Evolutionary conservation across 2,888 invertebrate genomes (phyloP).

Genomic region (Lepidocyrtinus sp.): DNA sequence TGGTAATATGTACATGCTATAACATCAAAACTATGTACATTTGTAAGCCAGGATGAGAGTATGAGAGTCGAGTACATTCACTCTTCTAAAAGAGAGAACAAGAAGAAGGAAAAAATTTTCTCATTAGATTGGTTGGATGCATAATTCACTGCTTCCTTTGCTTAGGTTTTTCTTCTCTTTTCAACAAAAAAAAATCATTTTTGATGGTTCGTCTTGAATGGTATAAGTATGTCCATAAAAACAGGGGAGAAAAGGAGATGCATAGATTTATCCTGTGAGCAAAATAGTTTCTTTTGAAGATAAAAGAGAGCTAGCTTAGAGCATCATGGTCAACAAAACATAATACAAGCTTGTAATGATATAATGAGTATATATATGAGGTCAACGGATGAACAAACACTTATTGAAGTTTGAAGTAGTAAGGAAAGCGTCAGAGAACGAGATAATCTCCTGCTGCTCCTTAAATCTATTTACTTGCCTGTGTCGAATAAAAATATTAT

Average conservation of each 20-base stretch:
- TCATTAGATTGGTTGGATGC: conserved; percentile 33
- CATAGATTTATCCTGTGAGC: conserved; percentile 39
- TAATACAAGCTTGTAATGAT: conserved; percentile 55
- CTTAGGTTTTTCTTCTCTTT: conserved; percentile 36
- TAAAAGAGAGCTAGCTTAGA: conserved; percentile 42
- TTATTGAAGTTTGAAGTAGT: conserved; percentile 36
- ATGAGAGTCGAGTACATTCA: neutral
- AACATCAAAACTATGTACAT: too few species aligned
- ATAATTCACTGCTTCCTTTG: conserved; percentile 16
- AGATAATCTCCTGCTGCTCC: conserved; percentile 48
- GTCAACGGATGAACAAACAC: conserved; percentile 61
- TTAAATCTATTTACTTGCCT: conserved; percentile 9
- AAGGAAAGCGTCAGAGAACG: conserved; percentile 37
- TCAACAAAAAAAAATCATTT: conserved; percentile 18
- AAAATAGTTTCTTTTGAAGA: conserved; percentile 45
- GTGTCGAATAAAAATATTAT: conserved; percentile 13
- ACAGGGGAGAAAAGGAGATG: neutral
- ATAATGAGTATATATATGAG: conserved; percentile 51
- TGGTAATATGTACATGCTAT: too few species aligned
- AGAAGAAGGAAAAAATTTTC: conserved; percentile 22
- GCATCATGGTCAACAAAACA: conserved; percentile 34
- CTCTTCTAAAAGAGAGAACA: conserved; percentile 12
- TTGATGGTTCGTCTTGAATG: conserved; percentile 11
- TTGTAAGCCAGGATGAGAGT: too few species aligned
- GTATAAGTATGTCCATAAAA: conserved; percentile 1